Evolutionary conservation across 1,140 invertebrate species (phyloP), one percentile per base, ranked within the genome.

Genomic region (Drosophila insularis): DNA sequence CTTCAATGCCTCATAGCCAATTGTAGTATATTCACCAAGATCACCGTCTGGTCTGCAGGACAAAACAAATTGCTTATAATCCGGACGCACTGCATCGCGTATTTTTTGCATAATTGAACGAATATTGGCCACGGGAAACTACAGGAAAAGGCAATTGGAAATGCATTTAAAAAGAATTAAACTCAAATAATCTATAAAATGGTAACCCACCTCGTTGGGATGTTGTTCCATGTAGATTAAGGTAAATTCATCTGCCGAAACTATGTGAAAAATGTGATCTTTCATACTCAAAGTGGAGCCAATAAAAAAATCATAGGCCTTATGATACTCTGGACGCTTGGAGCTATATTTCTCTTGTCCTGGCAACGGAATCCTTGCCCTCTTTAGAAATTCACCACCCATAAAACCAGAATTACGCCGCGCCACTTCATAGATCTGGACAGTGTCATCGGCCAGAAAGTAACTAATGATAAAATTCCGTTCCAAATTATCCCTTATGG

Each of bases 191-290:
- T 35, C 35, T 2, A 37, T 2, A 2, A 13, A 2, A 4, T 37
- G 4, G 1, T 37, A 37, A 35, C 60, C 60, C 82, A 97, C 96
- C 94, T 96, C 94, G 71, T 94, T 85, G 64, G 94, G 91, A 92
- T 97, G 93, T n/a, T 95, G 84, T 92, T 98, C 97, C 97, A 98
- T 97, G 90, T 97, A 98, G 53, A 95, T 93, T 62, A 97, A 92
- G 3, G 96, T 95, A 91, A 97, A 98, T 89, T 98, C 95, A 91
- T 98, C 97, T 7, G 97, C 96, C 31, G 95, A 95, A 17, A 95
- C 93, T 4, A 98, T 92, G 64, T 95, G 85, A 90, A 98, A 98
- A 13, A 94, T 92, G 90, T 96, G 96, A 78, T 94, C 94, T 91
- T 96, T 95, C 19, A 98, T 94, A 35, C 94, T 94, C 10, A 98